Conservation (phyloP, 2,888 invertebrate species). For the Anagyrus pseudococci region DNA sequence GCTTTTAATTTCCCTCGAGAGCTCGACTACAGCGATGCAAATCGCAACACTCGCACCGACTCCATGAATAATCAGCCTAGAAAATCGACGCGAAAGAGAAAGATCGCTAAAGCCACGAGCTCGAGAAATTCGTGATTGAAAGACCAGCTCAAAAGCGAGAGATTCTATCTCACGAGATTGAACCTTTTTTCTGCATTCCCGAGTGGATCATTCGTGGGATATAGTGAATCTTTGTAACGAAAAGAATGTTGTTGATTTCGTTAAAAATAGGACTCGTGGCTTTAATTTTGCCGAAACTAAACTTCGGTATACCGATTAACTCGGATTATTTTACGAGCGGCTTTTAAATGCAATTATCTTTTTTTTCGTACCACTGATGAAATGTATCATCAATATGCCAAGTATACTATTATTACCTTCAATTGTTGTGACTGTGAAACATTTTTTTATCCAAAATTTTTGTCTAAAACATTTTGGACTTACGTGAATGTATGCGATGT, state of each 20-base stretch:
- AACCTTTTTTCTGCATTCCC: neutral
- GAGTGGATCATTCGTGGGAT: neutral
- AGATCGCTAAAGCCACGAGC: too few relatives aligned
- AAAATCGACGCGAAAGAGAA: too few relatives aligned
- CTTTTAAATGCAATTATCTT: conserved; percentile 14
- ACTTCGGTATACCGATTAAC: conserved; percentile 2
- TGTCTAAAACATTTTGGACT: too few relatives aligned
- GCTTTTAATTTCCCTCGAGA: too few relatives aligned
- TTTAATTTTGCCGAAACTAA: too few relatives aligned
- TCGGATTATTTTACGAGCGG: conserved; percentile 15
- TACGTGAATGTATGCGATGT: too few relatives aligned
- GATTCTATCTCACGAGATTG: neutral
- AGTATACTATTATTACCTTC: neutral
- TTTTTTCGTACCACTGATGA: conserved; percentile 27
- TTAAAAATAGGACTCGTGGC: too few relatives aligned
- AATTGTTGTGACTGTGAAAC: neutral
- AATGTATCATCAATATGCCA: neutral
- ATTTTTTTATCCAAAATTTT: neutral
- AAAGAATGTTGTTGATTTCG: neutral
- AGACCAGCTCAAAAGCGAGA: neutral
- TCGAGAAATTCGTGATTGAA: conserved; percentile 24
- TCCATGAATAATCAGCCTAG: too few relatives aligned
- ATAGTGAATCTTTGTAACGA: neutral
- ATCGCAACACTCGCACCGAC: too few relatives aligned
- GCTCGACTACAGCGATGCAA: too few relatives aligned